phyloP scores from a whole-genome alignment of 2,797 vertebrate species.

The Podarcis lilfordi region DNA sequence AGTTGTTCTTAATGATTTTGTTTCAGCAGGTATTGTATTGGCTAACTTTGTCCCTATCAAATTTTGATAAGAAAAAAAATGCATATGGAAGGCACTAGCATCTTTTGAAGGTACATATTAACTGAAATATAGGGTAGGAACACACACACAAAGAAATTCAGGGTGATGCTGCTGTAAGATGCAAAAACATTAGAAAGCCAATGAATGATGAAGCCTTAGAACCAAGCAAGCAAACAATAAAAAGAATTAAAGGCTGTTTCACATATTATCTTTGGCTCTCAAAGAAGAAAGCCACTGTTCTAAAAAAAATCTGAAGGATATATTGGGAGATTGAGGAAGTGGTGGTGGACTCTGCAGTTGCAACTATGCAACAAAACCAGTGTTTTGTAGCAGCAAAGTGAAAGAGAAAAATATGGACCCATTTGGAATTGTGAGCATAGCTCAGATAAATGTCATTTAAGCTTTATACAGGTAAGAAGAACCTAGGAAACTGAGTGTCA shows the following conservation, averaged over 20 bases:
- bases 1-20: background rate
- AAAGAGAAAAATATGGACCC: background rate
- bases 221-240: background rate
- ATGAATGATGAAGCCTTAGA: background rate
- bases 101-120: background rate
- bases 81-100: background rate
- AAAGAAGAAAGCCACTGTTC: background rate
- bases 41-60: background rate
- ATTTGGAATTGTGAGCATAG: background rate
- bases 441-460: background rate
- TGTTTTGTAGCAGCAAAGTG: background rate
- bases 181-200: background rate
- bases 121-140: background rate
- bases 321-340: too few species aligned
- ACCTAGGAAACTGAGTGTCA: background rate
- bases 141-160: background rate
- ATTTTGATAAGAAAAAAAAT: background rate
- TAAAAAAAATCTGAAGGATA: background rate
- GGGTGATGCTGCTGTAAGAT: background rate
- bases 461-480: background rate
- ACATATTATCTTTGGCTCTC: background rate
- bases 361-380: background rate
- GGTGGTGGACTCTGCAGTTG: background rate
- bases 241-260: background rate
- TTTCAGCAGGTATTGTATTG: background rate